Percentiles rank a stretch among this genome's conserved stretches.
phyloP scores from a whole-genome alignment of 35 echinoderm and acorn worm genomes.

The Antedon bifida region DNA sequence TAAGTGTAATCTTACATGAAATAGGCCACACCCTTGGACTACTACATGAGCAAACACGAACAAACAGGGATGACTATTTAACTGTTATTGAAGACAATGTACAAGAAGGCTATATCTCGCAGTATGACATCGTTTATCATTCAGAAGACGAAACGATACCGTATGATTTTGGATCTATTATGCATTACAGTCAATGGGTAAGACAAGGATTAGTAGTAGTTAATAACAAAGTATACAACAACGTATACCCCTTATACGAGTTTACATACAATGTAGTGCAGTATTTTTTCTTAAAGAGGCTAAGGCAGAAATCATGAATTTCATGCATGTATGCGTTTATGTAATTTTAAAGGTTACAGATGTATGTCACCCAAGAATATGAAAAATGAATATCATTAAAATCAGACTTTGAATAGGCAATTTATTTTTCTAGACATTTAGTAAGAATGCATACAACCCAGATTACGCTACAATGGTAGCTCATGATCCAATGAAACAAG shows the following conservation, averaged over 20 bases:
- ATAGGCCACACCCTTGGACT: conserved; percentile 1
- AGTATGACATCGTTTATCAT: neutral
- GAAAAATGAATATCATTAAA: no score
- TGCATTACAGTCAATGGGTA: conserved; percentile 18
- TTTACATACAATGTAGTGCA: no score
- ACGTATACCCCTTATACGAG: no score
- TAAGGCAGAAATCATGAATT: no score
- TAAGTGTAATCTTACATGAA: neutral
- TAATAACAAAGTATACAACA: no score
- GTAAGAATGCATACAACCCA: neutral
- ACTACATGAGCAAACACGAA: neutral
- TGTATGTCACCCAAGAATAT: no score
- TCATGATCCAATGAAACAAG: neutral
- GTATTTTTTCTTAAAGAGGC: no score
- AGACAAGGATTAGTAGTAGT: neutral
- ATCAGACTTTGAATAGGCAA: no score
- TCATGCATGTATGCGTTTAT: no score
- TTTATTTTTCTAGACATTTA: no score
- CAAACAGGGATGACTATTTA: neutral
- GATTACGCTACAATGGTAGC: neutral
- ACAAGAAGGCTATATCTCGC: neutral
- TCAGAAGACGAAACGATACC: neutral
- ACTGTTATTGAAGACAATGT: neutral
- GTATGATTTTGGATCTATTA: conserved; percentile 17
- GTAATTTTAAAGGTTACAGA: no score